Evolutionary conservation across 2,797 vertebrate genomes (phyloP).

Genomic region (Poeciliopsis presidionis): DNA sequence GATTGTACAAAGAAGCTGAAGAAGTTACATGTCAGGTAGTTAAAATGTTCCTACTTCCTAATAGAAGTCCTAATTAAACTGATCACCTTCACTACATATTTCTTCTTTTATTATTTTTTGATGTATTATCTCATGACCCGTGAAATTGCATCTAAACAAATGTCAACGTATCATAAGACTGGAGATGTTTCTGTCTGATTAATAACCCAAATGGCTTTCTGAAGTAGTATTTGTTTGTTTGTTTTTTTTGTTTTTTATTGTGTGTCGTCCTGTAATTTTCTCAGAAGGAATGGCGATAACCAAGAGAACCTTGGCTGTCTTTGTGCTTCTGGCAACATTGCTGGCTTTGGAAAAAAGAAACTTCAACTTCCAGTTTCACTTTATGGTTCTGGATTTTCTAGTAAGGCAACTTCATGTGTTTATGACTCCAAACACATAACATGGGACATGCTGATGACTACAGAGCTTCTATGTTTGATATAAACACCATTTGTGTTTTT

Average conservation of each 20-base stretch:
- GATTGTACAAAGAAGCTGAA: background rate
- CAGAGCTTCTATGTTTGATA: background rate
- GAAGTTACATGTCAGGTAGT: background rate
- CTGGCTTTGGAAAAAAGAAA: constrained; percentile 56
- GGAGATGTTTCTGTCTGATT: background rate
- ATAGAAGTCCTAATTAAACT: no score
- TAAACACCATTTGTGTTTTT: background rate
- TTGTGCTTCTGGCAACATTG: constrained; percentile 39
- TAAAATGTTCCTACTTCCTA: background rate
- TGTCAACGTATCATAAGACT: background rate
- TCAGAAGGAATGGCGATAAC: constrained; percentile 62
- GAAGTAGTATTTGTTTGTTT: background rate
- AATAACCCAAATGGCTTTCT: background rate
- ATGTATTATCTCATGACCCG: background rate
- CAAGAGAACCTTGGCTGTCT: constrained; percentile 32
- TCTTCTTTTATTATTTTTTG: background rate
- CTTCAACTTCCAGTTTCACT: constrained; percentile 12
- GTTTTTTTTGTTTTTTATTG: background rate
- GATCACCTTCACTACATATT: no score
- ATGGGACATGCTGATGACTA: background rate
- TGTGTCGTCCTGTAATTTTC: background rate
- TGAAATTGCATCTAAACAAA: background rate
- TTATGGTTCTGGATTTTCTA: constrained; percentile 18
- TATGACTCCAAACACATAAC: constrained; percentile 22
- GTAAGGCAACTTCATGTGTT: constrained; percentile 47